These are phyloP conservation scores for Helogale parvula DNA, from an alignment of 2,113 vertebrate species.

Conservation along the genomic window DNA sequence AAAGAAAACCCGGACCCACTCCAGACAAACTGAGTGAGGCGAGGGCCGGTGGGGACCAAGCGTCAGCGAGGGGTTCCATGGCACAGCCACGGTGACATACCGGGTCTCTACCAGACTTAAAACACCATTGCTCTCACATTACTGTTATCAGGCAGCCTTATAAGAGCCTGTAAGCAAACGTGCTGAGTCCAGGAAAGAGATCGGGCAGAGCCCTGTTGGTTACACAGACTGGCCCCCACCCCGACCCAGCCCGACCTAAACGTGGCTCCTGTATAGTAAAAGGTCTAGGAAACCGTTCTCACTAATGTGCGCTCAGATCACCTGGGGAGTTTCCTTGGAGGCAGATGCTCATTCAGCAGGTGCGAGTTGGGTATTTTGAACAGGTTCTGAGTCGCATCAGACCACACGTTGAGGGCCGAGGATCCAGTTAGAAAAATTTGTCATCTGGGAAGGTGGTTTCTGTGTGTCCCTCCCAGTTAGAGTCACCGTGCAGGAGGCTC, in stretches of 20 bases:
- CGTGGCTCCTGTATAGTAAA: not conserved
- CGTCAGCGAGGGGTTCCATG: too few species aligned
- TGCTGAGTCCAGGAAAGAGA: not conserved
- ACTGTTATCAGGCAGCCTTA: rapidly evolving
- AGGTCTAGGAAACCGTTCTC: not conserved
- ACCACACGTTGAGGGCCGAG: too few species aligned
- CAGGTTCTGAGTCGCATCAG: not conserved
- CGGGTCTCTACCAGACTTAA: not conserved
- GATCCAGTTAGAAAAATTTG: rapidly evolving
- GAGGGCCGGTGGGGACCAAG: too few species aligned
- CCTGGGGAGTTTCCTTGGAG: rapidly evolving
- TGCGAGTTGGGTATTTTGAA: not conserved
- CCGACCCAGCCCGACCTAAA: not conserved
- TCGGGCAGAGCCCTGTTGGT: not conserved
- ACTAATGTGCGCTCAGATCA: not conserved
- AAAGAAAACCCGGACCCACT: too few species aligned
- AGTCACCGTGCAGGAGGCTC: not conserved
- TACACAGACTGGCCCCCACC: too few species aligned
- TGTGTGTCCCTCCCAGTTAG: too few species aligned
- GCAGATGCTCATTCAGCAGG: not conserved
- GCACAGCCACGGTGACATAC: not conserved
- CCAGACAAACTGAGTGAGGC: too few species aligned
- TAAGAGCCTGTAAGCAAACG: not conserved
- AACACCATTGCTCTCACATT: too few species aligned
- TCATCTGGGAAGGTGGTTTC: rapidly evolving